phyloP scores from a whole-genome alignment of 2,797 vertebrate genomes.

The Coilia nasus region DNA sequence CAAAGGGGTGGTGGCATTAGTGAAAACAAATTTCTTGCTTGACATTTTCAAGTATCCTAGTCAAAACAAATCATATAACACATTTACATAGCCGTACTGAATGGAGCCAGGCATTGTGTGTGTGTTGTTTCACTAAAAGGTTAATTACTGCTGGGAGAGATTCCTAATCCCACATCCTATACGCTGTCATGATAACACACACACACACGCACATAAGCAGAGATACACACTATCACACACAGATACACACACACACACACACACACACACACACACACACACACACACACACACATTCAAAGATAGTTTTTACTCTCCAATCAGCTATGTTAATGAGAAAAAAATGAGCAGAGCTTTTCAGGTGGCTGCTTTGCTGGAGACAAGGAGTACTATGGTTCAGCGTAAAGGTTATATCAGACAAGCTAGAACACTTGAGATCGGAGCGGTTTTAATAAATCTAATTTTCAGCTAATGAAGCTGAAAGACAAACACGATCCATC shows the following conservation, averaged over 20 bases:
- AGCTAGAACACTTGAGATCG: background rate
- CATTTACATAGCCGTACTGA: background rate
- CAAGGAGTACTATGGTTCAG: background rate
- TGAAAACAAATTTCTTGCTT: constrained; percentile 21
- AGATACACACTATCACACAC: background rate
- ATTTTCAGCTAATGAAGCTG: constrained; percentile 23
- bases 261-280: background rate
- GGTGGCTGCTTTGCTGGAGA: background rate
- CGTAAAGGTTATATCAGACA: background rate
- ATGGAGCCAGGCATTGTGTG: background rate
- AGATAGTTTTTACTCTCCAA: background rate
- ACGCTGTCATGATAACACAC: background rate
- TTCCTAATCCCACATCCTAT: background rate
- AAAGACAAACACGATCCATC: constrained; percentile 16
- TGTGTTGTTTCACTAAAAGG: background rate
- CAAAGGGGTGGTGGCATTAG: constrained; percentile 15
- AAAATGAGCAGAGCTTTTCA: constrained; percentile 5
- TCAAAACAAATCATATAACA: constrained; percentile 29
- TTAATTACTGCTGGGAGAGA: background rate
- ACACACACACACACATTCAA: constrained; percentile 25
- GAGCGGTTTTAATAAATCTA: constrained; percentile 5
- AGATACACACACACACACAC: background rate
- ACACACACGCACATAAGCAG: background rate
- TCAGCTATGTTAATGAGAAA: constrained; percentile 7
- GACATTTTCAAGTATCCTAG: constrained; percentile 30